These are phyloP conservation scores for Tragelaphus buxtoni DNA, from an alignment of 2,113 vertebrate genomes.

Conservation along the genomic window DNA sequence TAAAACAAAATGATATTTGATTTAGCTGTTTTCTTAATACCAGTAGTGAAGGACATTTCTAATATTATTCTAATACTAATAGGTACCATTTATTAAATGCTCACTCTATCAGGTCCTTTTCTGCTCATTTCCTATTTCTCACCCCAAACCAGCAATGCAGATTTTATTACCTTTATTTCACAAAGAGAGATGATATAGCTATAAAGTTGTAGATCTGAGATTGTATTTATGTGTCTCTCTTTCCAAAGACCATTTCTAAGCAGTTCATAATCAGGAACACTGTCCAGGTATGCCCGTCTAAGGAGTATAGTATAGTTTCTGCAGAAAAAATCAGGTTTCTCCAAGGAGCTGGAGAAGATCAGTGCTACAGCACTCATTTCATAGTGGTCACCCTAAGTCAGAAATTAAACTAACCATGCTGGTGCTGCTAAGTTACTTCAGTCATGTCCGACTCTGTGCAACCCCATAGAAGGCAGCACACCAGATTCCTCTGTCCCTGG, in stretches of 20 bases:
- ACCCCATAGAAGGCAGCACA: background rate
- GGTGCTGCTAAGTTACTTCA: background rate
- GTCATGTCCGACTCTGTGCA: background rate
- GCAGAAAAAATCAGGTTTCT: background rate
- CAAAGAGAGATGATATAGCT: background rate
- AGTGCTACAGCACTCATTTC: background rate
- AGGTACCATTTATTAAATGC: background rate
- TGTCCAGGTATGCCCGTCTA: background rate
- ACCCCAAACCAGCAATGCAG: background rate
- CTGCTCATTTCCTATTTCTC: background rate
- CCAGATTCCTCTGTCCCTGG: background rate
- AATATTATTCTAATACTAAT: background rate
- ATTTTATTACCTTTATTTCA: background rate
- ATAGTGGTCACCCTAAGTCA: background rate
- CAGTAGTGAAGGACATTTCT: constrained; percentile 4
- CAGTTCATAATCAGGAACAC: background rate
- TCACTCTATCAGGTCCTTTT: background rate
- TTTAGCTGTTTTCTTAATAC: constrained; percentile 22
- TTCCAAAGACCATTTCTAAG: background rate
- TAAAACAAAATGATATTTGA: constrained; percentile 40
- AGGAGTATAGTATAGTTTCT: background rate
- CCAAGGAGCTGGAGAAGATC: background rate
- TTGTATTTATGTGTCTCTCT: background rate
- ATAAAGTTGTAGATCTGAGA: background rate
- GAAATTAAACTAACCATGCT: background rate